These are phyloP conservation scores for Spheniscus mendiculus DNA, from an alignment of 2,113 vertebrate species.

Conservation along the genomic window DNA sequence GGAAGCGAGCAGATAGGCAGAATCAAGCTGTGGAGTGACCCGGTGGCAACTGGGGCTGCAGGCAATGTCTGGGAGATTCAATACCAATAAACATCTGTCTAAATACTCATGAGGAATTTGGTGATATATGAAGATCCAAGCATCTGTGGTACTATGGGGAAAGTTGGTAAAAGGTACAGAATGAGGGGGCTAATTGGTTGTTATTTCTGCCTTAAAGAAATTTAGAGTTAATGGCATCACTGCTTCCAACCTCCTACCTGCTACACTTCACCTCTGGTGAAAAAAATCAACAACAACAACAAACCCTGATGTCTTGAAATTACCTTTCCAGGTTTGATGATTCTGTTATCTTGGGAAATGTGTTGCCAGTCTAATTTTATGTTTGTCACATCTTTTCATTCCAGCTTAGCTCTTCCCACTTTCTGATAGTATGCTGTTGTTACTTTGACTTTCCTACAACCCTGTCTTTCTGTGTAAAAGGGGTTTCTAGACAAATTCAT, in stretches of 20 bases:
- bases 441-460: conserved; percentile 5
- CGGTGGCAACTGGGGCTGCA: not conserved
- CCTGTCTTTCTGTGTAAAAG: not conserved
- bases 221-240: not conserved
- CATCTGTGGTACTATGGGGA: not conserved
- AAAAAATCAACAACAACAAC: not conserved
- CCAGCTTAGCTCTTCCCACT: not conserved
- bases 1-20: not conserved
- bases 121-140: not conserved
- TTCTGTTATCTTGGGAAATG: not conserved
- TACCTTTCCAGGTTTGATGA: not conserved
- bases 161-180: not conserved
- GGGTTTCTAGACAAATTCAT: not conserved
- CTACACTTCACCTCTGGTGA: not conserved
- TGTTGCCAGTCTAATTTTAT: not conserved
- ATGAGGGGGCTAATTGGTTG: not conserved
- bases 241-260: not conserved
- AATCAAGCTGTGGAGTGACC: not conserved
- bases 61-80: not conserved
- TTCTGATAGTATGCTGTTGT: not conserved
- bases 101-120: not conserved
- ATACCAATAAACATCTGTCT: not conserved
- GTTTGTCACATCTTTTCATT: not conserved
- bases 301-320: not conserved
- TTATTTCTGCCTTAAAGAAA: not conserved